A percentile compares a stretch with the other conserved stretches of the same genome.
Evolutionary conservation across 2,113 vertebrate species (phyloP).

Genomic region (Proterorhinus semilunaris): DNA sequence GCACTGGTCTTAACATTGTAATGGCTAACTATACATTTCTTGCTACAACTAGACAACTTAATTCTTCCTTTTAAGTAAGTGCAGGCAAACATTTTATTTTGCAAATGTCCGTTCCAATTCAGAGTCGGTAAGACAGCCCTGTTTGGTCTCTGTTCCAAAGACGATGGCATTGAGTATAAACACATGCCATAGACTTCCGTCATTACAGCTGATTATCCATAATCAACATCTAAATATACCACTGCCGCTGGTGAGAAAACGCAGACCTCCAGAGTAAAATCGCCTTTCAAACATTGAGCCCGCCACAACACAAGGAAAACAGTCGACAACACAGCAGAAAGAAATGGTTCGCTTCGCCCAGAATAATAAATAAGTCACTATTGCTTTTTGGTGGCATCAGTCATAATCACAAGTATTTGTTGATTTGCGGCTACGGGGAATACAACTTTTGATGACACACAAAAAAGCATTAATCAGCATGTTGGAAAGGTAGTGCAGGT

Average conservation of each 20-base stretch:
- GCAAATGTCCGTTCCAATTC: slow-evolving; percentile 42
- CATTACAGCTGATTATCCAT: slow-evolving; percentile 79
- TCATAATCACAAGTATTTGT: slow-evolving; percentile 78
- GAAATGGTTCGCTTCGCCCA: slow-evolving; percentile 41
- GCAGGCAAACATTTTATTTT: slow-evolving; percentile 14
- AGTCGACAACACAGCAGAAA: slow-evolving; percentile 49
- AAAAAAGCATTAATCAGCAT: slow-evolving; percentile 50
- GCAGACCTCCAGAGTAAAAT: slow-evolving; percentile 68
- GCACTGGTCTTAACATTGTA: slow-evolving; percentile 33
- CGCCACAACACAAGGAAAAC: slow-evolving; percentile 65
- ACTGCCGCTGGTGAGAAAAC: slow-evolving; percentile 68
- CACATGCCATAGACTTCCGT: slow-evolving; percentile 69
- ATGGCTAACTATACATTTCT: slow-evolving; percentile 28
- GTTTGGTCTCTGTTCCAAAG: slow-evolving; percentile 67
- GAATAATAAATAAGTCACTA: slow-evolving; percentile 74
- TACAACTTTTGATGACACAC: slow-evolving; percentile 51
- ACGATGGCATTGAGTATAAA: slow-evolving; percentile 70
- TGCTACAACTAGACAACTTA: not conserved
- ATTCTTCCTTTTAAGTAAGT: slow-evolving; percentile 5
- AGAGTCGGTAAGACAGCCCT: slow-evolving; percentile 52
- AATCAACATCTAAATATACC: slow-evolving; percentile 78
- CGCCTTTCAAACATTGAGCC: slow-evolving; percentile 57
- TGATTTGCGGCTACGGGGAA: slow-evolving; percentile 61
- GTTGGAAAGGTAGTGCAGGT: slow-evolving; percentile 25
- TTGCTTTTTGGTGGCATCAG: slow-evolving; percentile 64